phyloP scores from a whole-genome alignment of 2,113 vertebrate genomes.

The Peromyscus leucopus region DNA sequence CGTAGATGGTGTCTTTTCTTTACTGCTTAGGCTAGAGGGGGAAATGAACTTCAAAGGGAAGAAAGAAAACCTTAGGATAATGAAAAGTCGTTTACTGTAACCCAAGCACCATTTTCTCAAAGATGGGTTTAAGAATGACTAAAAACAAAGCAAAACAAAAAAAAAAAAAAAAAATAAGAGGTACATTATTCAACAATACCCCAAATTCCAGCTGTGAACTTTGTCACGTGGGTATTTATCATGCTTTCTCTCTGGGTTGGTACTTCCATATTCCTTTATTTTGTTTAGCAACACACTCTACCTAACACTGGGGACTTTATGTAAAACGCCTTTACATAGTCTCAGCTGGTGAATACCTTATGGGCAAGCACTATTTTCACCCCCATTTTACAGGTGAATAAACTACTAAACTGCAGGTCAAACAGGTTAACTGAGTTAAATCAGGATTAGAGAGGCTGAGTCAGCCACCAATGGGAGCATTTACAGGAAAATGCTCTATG shows the following conservation, averaged over 20 bases:
- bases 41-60: neutral
- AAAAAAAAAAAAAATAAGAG: neutral
- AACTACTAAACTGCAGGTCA: neutral
- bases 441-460: neutral
- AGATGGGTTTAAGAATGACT: neutral
- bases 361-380: neutral
- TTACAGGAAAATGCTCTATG: neutral
- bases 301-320: neutral
- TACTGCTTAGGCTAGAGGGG: neutral
- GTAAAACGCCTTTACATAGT: neutral
- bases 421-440: neutral
- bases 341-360: neutral
- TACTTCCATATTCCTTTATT: neutral
- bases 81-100: neutral
- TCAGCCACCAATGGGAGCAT: neutral
- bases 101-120: conserved; percentile 13
- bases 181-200: neutral
- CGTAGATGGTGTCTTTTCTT: neutral
- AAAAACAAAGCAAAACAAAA: conserved; percentile 41
- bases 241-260: neutral
- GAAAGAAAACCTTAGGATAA: neutral
- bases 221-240: neutral
- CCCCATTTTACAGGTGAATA: conserved; percentile 47
- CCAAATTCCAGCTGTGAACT: neutral
- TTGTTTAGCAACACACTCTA: neutral